Conservation (phyloP, 2,797 vertebrate genomes). For the Sarcoramphus papa region DNA sequence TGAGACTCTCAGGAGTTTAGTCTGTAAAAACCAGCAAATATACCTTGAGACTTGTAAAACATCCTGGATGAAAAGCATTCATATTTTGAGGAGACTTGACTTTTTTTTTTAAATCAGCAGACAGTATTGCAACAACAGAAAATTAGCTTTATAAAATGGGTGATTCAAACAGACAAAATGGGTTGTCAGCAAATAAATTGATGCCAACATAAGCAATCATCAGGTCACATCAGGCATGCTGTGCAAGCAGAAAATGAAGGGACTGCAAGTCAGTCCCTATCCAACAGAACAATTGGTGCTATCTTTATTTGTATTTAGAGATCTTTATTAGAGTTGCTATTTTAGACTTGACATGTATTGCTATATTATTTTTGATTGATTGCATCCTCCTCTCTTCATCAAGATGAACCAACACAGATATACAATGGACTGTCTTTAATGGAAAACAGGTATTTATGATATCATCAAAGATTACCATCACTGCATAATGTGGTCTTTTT, state of each 20-base stretch:
- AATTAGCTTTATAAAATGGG: conserved; percentile 3
- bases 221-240: conserved; percentile 34
- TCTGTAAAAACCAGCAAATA: not conserved
- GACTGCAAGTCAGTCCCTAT: not conserved
- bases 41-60: not conserved
- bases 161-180: conserved; percentile 15
- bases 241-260: conserved; percentile 28
- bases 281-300: not conserved
- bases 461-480: not conserved
- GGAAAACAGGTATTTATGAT: not conserved
- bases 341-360: not conserved
- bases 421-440: not conserved
- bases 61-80: not conserved
- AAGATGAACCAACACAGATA: not conserved
- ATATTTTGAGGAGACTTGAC: not conserved
- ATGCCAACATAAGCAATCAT: conserved; percentile 45
- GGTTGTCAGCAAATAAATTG: conserved; percentile 58
- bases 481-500: not conserved
- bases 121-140: not conserved
- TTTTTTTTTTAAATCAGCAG: not conserved
- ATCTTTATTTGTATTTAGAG: not conserved
- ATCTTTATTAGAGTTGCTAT: not conserved
- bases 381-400: not conserved
- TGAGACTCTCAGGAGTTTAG: not conserved
- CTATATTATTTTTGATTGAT: conserved; percentile 22